Percentiles rank a stretch among this genome's conserved stretches.
Evolutionary conservation across 1,140 invertebrate genomes (phyloP).

Genomic region (Ips nitidus): DNA sequence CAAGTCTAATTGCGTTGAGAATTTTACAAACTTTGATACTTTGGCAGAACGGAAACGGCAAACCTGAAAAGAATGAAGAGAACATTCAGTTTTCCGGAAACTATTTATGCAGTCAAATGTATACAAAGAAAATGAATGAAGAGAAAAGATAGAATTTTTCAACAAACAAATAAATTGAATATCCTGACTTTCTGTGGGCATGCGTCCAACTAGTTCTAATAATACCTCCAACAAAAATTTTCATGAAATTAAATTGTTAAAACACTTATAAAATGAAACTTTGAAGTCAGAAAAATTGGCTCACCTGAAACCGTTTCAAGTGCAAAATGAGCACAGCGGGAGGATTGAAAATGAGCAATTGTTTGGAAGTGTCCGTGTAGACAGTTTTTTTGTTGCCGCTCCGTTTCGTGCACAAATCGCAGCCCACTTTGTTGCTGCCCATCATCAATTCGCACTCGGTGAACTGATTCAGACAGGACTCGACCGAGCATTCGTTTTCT

Average conservation of each 20-base stretch:
- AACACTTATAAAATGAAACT: background rate
- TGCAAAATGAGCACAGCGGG: constrained; percentile 94
- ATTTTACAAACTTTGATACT: constrained; percentile 83
- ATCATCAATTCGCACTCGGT: constrained; percentile 85
- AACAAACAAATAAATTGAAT: too few species aligned
- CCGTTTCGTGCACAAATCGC: constrained; percentile 83
- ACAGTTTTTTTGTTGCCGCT: constrained; percentile 72
- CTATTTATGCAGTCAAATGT: background rate
- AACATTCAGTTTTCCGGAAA: background rate
- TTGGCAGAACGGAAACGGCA: constrained; percentile 60
- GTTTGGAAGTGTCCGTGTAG: constrained; percentile 88
- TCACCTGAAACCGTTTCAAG: constrained; percentile 84
- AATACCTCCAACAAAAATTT: background rate
- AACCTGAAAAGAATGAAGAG: constrained; percentile 37
- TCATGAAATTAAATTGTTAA: constrained; percentile 5
- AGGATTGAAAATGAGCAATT: constrained; percentile 85
- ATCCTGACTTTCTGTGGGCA: too few species aligned
- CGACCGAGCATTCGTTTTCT: constrained; percentile 78
- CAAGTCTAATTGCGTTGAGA: constrained; percentile 83
- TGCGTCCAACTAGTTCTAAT: too few species aligned
- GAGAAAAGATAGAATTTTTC: too few species aligned
- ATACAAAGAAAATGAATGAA: too few species aligned
- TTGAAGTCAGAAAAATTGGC: background rate
- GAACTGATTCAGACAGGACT: constrained; percentile 90
- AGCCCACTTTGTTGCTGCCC: constrained; percentile 90